phyloP scores from a whole-genome alignment of 2,113 vertebrate species.

The Carollia perspicillata region DNA sequence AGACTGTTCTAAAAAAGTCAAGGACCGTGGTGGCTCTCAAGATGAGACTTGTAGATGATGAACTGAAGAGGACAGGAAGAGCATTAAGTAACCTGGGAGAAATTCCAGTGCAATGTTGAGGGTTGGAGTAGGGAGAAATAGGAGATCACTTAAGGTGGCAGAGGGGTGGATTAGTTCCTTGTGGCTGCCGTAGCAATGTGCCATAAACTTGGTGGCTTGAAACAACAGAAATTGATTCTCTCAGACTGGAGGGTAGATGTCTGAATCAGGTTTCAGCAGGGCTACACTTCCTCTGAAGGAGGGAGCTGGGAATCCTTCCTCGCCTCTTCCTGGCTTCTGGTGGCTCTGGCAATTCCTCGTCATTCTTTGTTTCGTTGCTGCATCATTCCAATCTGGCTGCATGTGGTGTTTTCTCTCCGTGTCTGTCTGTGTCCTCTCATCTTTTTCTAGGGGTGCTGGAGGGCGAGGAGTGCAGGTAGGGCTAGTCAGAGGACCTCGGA shows the following conservation, averaged over 20 bases:
- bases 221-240: neutral
- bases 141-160: too few species aligned
- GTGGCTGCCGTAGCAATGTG: neutral
- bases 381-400: neutral
- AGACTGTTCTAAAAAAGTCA: neutral
- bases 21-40: neutral
- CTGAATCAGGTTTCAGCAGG: neutral
- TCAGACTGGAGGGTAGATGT: neutral
- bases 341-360: neutral
- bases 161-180: neutral
- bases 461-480: constrained; percentile 87
- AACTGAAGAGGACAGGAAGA: neutral
- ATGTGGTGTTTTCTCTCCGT: neutral
- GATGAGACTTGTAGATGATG: neutral
- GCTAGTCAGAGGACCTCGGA: neutral
- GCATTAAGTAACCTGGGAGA: neutral
- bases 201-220: neutral
- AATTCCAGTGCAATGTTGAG: neutral
- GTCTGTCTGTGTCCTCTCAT: neutral
- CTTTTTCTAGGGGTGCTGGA: constrained; percentile 76
- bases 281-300: neutral
- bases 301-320: neutral
- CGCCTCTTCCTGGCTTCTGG: neutral
- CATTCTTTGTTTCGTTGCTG: neutral
- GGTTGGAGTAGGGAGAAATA: neutral